These are phyloP conservation scores for Euclidia mi DNA, from an alignment of 2,888 invertebrate species.

Conservation along the genomic window DNA sequence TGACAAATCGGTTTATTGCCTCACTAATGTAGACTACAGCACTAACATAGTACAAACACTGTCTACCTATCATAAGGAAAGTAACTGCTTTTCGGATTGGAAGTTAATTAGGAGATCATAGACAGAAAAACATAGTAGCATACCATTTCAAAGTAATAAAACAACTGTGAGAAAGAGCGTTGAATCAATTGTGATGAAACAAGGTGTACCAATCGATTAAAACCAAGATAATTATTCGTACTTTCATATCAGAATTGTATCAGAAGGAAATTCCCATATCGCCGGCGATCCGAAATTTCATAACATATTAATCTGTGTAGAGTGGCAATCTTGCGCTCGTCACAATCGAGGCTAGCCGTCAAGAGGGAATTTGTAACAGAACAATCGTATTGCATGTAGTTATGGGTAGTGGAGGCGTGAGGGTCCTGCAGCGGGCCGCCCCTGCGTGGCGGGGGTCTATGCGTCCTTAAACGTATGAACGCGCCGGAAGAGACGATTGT, in stretches of 20 bases:
- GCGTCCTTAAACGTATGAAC: slow-evolving; percentile 64
- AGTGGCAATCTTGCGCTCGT: slow-evolving; percentile 43
- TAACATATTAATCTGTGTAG: slow-evolving; percentile 42
- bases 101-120: slow-evolving; percentile 18
- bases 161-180: slow-evolving; percentile 57
- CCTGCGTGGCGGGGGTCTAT: slow-evolving; percentile 54
- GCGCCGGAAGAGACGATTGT: slow-evolving; percentile 83
- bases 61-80: slow-evolving; percentile 36
- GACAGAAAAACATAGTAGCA: slow-evolving; percentile 26
- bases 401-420: slow-evolving; percentile 49
- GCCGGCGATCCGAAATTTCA: slow-evolving; percentile 31
- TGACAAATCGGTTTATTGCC: slow-evolving; percentile 37
- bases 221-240: slow-evolving; percentile 39
- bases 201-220: slow-evolving; percentile 47
- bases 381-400: slow-evolving; percentile 47
- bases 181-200: slow-evolving; percentile 32
- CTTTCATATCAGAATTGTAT: slow-evolving; percentile 33
- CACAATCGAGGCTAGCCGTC: slow-evolving; percentile 59
- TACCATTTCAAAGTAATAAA: slow-evolving; percentile 30
- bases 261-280: slow-evolving; percentile 52
- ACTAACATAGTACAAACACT: slow-evolving; percentile 41
- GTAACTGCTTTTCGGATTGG: slow-evolving; percentile 6
- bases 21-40: slow-evolving; percentile 34
- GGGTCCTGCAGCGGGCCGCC: slow-evolving; percentile 52
- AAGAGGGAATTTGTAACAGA: slow-evolving; percentile 55